Percentiles rank a stretch among this genome's conserved stretches.
These are phyloP conservation scores for Melanotaenia trifasciata DNA, from an alignment of 2,797 vertebrate genomes.

Conservation along the genomic window DNA sequence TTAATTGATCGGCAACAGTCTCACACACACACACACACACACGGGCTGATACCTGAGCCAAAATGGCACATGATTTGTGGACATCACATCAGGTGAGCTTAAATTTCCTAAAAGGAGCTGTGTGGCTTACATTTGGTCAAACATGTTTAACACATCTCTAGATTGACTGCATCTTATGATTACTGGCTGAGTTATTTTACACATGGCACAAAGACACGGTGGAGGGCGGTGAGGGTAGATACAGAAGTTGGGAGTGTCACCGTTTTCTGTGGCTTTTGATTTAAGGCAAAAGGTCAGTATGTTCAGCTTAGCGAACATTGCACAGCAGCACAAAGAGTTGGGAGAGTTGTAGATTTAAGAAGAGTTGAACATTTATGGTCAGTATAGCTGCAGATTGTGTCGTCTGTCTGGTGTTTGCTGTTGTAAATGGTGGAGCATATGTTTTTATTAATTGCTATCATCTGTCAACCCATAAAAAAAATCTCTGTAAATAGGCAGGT, in stretches of 20 bases:
- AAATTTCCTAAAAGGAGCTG: not conserved
- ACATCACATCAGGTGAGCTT: not conserved
- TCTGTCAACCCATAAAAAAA: too few relatives aligned
- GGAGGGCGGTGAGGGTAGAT: not conserved
- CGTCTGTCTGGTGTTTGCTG: too few relatives aligned
- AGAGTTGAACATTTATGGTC: not conserved
- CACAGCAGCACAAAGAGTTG: too few relatives aligned
- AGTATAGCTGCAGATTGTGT: not conserved
- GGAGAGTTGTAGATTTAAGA: too few relatives aligned
- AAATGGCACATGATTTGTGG: constrained; percentile 5
- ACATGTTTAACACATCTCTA: not conserved
- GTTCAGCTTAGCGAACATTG: not conserved
- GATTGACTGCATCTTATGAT: not conserved
- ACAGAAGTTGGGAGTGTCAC: not conserved
- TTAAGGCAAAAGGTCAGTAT: not conserved
- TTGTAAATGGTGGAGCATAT: too few relatives aligned
- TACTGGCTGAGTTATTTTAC: not conserved
- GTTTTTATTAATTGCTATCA: too few relatives aligned
- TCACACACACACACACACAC: constrained; percentile 1
- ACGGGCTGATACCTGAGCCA: constrained; percentile 38
- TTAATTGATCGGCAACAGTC: constrained; percentile 59
- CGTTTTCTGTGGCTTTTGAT: not conserved
- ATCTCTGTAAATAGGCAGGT: too few relatives aligned
- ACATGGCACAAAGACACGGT: not conserved
- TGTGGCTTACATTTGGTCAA: not conserved